A percentile compares a stretch with the other conserved stretches of the same genome.
phyloP scores from a whole-genome alignment of 2,797 vertebrate genomes.

The Rousettus madagascariensis region DNA sequence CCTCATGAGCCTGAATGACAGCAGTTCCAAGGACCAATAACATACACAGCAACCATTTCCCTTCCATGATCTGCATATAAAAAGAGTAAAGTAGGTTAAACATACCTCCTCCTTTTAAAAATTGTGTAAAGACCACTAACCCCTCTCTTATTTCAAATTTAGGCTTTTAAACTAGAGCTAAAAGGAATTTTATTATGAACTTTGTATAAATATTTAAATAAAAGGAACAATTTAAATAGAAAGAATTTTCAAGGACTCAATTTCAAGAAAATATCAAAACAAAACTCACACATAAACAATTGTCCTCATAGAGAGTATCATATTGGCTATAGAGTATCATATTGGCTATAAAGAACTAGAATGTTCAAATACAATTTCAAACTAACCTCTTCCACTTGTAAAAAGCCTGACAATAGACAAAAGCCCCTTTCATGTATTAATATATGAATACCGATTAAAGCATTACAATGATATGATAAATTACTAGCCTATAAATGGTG shows the following conservation, averaged over 20 bases:
- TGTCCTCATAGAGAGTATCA: background rate
- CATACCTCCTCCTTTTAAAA: background rate
- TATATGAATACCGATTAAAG: background rate
- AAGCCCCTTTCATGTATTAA: background rate
- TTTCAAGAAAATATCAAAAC: conserved; percentile 34
- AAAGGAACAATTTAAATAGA: too few relatives aligned
- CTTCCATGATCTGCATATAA: conserved; percentile 90
- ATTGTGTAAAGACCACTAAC: background rate
- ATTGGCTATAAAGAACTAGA: background rate
- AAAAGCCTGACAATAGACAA: background rate
- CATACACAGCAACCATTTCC: conserved; percentile 88
- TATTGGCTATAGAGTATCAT: background rate
- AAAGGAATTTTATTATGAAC: background rate
- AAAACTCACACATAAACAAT: background rate
- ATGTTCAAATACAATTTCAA: conserved; percentile 22
- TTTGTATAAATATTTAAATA: too few relatives aligned
- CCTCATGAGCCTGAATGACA: conserved; percentile 81
- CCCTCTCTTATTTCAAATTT: background rate
- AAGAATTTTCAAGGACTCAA: background rate
- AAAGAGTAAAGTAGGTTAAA: conserved; percentile 9
- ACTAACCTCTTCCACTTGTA: background rate
- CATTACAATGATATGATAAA: background rate
- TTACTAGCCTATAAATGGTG: background rate
- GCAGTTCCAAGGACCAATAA: conserved; percentile 86
- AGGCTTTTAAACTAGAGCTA: background rate